A percentile compares a stretch with the other conserved stretches of the same genome.
phyloP scores from a whole-genome alignment of 2,797 vertebrate species.

The Mormyrops attenuatus region DNA sequence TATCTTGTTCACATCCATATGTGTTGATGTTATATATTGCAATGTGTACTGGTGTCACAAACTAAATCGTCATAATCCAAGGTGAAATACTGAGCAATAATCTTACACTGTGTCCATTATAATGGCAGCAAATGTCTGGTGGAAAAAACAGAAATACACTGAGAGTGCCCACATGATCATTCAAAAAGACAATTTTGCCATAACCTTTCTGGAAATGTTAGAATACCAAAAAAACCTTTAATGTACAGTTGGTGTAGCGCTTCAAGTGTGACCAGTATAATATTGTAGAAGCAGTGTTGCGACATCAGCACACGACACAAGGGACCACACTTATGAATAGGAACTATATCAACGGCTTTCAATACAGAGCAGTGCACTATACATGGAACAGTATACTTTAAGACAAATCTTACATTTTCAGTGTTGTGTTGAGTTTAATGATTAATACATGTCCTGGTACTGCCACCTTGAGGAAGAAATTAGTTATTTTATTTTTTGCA shows the following conservation, averaged over 20 bases:
- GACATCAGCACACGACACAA: background rate
- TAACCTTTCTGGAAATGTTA: background rate
- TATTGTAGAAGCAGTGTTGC: background rate
- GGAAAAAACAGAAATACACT: background rate
- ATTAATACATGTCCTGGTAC: background rate
- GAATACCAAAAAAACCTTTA: background rate
- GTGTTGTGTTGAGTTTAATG: background rate
- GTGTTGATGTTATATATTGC: background rate
- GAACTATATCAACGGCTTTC: background rate
- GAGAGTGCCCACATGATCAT: background rate
- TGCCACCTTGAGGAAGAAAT: background rate
- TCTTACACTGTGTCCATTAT: background rate
- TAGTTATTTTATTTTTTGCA: background rate
- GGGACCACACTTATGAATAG: background rate
- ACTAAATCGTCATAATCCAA: background rate
- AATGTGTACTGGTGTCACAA: background rate
- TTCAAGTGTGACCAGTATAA: background rate
- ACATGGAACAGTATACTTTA: background rate
- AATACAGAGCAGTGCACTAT: background rate
- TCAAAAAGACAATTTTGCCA: background rate
- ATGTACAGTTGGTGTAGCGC: background rate
- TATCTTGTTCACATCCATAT: background rate
- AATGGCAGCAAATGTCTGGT: background rate
- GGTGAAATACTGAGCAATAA: background rate
- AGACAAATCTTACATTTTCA: background rate